A percentile compares a stretch with the other conserved stretches of the same genome.
Conservation (phyloP, 2,113 vertebrate genomes). For the Anser cygnoides region DNA sequence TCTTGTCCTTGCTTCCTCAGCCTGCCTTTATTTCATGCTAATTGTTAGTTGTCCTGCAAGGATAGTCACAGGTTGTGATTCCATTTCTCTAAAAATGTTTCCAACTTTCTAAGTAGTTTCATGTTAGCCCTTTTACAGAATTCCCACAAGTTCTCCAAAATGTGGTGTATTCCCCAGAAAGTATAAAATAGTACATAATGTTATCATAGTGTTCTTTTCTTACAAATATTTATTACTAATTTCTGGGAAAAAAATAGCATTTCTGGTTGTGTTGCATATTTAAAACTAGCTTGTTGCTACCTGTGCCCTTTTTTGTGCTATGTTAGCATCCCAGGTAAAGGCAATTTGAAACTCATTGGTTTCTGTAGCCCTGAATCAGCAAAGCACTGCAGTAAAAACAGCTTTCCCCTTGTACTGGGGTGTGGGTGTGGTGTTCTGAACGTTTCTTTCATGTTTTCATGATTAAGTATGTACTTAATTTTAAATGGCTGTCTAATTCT, state of each 20-base stretch:
- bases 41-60: not conserved
- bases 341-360: not conserved
- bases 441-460: not conserved
- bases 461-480: not conserved
- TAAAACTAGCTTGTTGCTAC: not conserved
- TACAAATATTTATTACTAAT: not conserved
- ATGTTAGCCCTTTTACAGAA: not conserved
- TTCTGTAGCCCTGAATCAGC: not conserved
- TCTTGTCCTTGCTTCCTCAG: not conserved
- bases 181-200: not conserved
- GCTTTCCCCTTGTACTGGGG: fast-evolving
- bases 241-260: not conserved
- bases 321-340: not conserved
- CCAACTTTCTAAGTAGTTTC: not conserved
- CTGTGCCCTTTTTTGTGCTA: not conserved
- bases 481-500: not conserved
- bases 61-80: not conserved
- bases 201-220: fast-evolving
- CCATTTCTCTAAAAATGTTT: not conserved
- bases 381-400: not conserved
- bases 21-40: not conserved
- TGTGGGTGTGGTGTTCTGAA: not conserved
- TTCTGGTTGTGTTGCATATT: not conserved
- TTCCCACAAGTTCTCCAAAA: not conserved
- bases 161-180: not conserved